Conservation (phyloP, 2,113 vertebrate species). For the Petrocephalus zakoni region DNA sequence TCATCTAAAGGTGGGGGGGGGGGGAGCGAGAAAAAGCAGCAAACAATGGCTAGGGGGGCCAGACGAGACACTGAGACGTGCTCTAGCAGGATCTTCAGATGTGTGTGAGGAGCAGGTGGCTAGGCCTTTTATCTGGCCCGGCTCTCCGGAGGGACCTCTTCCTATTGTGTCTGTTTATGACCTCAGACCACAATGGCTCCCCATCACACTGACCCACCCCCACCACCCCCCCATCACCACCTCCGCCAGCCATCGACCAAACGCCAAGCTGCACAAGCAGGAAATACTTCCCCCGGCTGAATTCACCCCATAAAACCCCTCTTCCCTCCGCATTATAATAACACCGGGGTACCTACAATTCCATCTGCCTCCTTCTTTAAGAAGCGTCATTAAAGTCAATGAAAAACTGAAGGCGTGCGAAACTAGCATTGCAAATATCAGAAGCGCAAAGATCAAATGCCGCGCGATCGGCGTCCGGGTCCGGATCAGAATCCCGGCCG, state of each 20-base stretch:
- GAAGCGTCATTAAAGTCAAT: not conserved
- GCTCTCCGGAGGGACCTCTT: not conserved
- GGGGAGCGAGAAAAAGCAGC: not conserved
- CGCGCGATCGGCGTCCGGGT: not conserved
- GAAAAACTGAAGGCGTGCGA: not conserved
- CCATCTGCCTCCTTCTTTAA: not conserved
- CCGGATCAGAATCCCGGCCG: not conserved
- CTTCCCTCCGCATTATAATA: not conserved
- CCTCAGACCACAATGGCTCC: not conserved
- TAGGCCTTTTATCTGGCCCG: not conserved
- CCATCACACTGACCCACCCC: not conserved
- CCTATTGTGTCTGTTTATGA: conserved; percentile 11
- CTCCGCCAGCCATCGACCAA: not conserved
- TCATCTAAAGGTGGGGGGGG: conserved; percentile 55
- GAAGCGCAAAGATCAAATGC: not conserved
- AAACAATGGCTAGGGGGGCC: not conserved
- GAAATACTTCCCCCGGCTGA: not conserved
- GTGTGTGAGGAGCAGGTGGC: conserved; percentile 3
- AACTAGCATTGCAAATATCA: not conserved
- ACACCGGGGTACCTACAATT: not conserved
- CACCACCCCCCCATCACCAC: not conserved
- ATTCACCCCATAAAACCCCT: not conserved
- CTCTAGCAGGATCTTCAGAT: not conserved
- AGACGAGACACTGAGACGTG: not conserved
- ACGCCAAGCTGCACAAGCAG: not conserved